Evolutionary conservation across 2,797 vertebrate species (phyloP), one percentile per base, ranked within the genome.

Genomic region (Myotis pilosus): DNA sequence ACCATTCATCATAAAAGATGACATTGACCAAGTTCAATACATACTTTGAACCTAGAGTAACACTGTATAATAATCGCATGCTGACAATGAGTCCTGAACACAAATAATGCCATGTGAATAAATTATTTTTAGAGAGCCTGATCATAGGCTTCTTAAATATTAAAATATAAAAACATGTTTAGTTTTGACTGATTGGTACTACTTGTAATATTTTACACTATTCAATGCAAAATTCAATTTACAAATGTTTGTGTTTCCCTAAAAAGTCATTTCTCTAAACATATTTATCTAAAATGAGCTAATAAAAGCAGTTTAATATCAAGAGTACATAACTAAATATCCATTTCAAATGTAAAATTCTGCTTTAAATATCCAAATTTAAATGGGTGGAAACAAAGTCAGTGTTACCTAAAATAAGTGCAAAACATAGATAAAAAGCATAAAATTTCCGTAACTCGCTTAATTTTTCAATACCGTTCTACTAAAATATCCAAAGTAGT

Each of bases 401-500:
- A 69, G 36, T 79, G 71, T 82, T 87, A 93, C 55, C 83, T 89
- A 38, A 96, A 97, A 94, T 96, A 96, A 33, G 79, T 2, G 2
- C 25, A 91, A 71, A 92, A 53, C 90, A 95, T 85, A 20, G 25
- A 80, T 44, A 86, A 91, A 97, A 95, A 83, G 60, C 78, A 92
- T 11, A 94, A 72, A 68, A 95, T 66, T 87, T 71, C 47, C 89
- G 80, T 20, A 85, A 81, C 10, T 38, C 4, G 80, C 36, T 91
- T 94, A 47, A 68, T 89, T 90, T 96, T 83, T 49, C 91, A 92
- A 91, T 79, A n/a, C 25, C 8, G 23, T 88, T 90, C 78, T 68
- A 92, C 78, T 84, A 87, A 72, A 94, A 69, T 86, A 95, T 5
- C 79, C 74, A 86, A 97, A 96, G 78, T 91, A 95, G 96, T 94